Percentiles rank a stretch among this genome's conserved stretches.
Evolutionary conservation across 2,888 invertebrate genomes (phyloP).

Genomic region (Auanema freiburgensis): DNA sequence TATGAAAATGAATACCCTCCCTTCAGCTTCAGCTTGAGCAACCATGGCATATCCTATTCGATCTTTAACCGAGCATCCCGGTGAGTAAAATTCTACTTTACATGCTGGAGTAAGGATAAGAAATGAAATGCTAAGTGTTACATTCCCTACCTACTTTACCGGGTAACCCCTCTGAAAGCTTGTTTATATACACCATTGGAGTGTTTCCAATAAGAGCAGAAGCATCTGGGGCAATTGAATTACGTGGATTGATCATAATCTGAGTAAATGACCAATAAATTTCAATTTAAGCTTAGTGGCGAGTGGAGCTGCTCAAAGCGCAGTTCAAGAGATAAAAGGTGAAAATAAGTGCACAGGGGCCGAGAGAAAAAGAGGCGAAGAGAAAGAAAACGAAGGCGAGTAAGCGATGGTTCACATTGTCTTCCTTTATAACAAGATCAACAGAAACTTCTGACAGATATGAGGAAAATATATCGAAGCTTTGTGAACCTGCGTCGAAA

Average conservation of each 20-base stretch:
- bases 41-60: constrained; percentile 63
- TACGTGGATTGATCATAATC: constrained; percentile 47
- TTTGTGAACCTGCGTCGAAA: too few relatives aligned
- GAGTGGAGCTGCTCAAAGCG: neutral
- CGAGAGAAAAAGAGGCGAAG: constrained; percentile 7
- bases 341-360: neutral
- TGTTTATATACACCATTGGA: constrained; percentile 59
- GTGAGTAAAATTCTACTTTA: constrained; percentile 62
- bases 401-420: too few relatives aligned
- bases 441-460: too few relatives aligned
- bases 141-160: constrained; percentile 45
- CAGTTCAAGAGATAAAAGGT: neutral
- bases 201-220: constrained; percentile 58
- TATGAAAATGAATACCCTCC: constrained; percentile 37
- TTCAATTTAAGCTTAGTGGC: neutral
- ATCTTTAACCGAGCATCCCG: constrained; percentile 63
- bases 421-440: too few relatives aligned
- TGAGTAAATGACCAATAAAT: neutral
- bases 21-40: constrained; percentile 52
- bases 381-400: constrained; percentile 5
- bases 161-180: constrained; percentile 44
- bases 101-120: constrained; percentile 43
- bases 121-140: neutral
- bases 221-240: constrained; percentile 50
- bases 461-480: too few relatives aligned